phyloP scores from a whole-genome alignment of 2,113 vertebrate species.

The Dolichotis patagonum region DNA sequence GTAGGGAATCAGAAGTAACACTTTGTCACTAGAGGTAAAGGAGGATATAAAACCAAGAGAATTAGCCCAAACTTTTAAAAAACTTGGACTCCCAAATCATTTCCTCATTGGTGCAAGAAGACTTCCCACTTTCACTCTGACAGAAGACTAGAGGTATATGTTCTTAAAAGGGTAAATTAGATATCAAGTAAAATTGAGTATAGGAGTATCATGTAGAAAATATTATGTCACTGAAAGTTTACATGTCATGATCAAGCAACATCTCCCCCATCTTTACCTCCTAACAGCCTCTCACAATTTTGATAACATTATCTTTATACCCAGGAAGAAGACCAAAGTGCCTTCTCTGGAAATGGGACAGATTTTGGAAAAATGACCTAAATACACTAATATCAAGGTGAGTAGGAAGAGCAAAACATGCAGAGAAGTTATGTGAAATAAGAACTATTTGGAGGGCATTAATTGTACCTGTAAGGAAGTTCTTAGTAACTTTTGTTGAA shows the following conservation, averaged over 20 bases:
- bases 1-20: neutral
- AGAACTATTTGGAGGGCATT: neutral
- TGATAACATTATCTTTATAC: neutral
- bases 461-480: neutral
- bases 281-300: neutral
- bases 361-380: neutral
- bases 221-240: neutral
- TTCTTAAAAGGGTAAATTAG: neutral
- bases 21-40: neutral
- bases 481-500: neutral
- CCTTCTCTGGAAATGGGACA: neutral
- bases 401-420: neutral
- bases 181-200: neutral
- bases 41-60: slow-evolving; percentile 6
- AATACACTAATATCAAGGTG: neutral
- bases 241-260: neutral
- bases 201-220: neutral
- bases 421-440: neutral
- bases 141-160: neutral
- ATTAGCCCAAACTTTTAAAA: neutral
- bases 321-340: neutral
- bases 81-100: neutral
- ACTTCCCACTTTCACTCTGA: neutral
- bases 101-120: neutral
- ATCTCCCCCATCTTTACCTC: neutral